These are phyloP conservation scores for Entomyzon cyanotis DNA, from an alignment of 2,113 vertebrate species.

Conservation along the genomic window DNA sequence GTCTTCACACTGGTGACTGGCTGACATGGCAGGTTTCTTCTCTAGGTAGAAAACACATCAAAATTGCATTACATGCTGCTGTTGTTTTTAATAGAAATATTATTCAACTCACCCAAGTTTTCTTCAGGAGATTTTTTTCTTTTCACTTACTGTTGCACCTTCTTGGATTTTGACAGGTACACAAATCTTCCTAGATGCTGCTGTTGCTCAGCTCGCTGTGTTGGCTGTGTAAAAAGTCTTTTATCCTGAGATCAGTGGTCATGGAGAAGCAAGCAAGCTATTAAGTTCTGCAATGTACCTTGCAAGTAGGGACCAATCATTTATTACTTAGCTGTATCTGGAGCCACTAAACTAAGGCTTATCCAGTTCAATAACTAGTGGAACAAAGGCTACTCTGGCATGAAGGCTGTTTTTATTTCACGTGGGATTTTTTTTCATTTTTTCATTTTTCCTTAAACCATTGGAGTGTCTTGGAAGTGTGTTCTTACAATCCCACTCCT, in stretches of 20 bases:
- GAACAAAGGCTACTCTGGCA: conserved; percentile 71
- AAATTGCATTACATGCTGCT: conserved; percentile 10
- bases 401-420: conserved; percentile 69
- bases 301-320: conserved; percentile 52
- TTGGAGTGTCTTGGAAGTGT: conserved; percentile 23
- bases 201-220: neutral
- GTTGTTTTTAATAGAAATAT: conserved; percentile 31
- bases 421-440: neutral
- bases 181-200: conserved; percentile 8
- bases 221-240: conserved; percentile 24
- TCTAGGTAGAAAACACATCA: neutral
- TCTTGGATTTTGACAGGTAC: neutral
- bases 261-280: neutral
- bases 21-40: neutral
- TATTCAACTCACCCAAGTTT: conserved; percentile 21
- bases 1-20: neutral
- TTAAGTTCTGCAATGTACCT: conserved; percentile 53
- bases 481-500: neutral
- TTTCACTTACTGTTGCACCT: neutral
- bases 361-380: conserved; percentile 68
- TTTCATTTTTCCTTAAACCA: conserved; percentile 40
- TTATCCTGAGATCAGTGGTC: conserved; percentile 44
- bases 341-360: conserved; percentile 58
- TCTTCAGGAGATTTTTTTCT: neutral
- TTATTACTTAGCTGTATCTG: conserved; percentile 50